Conservation (phyloP, 2,888 invertebrate genomes). For the Dynastes grantii region DNA sequence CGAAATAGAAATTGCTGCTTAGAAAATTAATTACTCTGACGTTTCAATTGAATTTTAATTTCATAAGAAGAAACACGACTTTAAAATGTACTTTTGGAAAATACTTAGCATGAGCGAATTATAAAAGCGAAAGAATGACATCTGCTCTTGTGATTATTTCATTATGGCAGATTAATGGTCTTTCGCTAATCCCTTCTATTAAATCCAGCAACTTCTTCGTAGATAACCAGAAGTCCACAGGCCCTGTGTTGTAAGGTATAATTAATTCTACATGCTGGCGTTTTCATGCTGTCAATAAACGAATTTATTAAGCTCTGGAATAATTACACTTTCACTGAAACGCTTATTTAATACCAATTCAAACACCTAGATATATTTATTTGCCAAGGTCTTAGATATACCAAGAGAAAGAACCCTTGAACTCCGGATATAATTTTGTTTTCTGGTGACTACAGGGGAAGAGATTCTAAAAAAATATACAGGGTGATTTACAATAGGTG, state of each 20-base stretch:
- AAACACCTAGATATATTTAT: too few species aligned
- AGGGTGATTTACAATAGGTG: too few species aligned
- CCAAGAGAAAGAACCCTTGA: too few species aligned
- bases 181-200: slow-evolving; percentile 8
- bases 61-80: background rate
- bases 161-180: slow-evolving; percentile 7
- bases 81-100: background rate
- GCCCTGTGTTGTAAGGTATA: background rate
- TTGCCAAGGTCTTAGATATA: too few species aligned
- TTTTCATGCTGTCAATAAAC: too few species aligned
- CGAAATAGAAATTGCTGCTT: background rate
- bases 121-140: background rate
- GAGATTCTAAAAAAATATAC: too few species aligned
- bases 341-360: too few species aligned
- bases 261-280: too few species aligned
- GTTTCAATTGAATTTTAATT: background rate
- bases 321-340: too few species aligned
- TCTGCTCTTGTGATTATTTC: slow-evolving; percentile 22
- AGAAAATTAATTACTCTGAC: background rate
- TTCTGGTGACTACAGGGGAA: too few species aligned
- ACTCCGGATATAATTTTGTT: too few species aligned
- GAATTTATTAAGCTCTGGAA: too few species aligned
- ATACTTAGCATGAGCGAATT: background rate
- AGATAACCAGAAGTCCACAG: background rate
- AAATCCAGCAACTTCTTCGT: background rate